Evolutionary conservation across 1,140 invertebrate species (phyloP).

Genomic region (Drosophila athabasca): DNA sequence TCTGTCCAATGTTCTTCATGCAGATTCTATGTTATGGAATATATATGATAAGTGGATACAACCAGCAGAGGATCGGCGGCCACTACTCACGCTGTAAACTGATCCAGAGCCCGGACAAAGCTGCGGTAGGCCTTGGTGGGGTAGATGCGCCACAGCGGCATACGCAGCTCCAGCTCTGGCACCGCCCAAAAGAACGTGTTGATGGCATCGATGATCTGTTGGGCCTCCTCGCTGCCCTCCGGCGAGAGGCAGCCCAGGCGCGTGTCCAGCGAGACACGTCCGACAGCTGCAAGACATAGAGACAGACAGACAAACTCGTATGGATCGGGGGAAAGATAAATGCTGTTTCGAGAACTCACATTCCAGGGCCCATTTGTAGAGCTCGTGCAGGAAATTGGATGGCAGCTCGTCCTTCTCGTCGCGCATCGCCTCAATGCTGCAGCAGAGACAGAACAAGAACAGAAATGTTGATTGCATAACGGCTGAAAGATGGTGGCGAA

Average conservation of each 20-base stretch:
- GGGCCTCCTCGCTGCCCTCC: conserved; percentile 87
- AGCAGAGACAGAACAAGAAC: conserved; percentile 26
- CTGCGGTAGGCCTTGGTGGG: conserved; percentile 90
- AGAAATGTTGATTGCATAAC: conserved; percentile 29
- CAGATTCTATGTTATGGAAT: conserved; percentile 85
- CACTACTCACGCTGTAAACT: conserved; percentile 87
- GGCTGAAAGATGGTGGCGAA: conserved; percentile 9
- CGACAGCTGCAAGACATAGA: conserved; percentile 90
- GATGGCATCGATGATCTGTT: conserved; percentile 90
- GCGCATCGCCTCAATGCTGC: conserved; percentile 88
- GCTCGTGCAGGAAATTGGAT: conserved; percentile 90
- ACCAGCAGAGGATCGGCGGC: neutral
- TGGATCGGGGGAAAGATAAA: conserved; percentile 2
- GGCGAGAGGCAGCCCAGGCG: conserved; percentile 90
- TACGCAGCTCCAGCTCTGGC: conserved; percentile 90
- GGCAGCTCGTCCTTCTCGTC: conserved; percentile 88
- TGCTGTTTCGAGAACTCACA: conserved; percentile 86
- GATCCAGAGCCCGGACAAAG: conserved; percentile 89
- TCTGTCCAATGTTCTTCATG: conserved; percentile 86
- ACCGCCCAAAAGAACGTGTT: conserved; percentile 92
- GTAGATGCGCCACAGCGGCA: conserved; percentile 92
- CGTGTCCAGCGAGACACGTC: conserved; percentile 90
- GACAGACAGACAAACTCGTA: neutral
- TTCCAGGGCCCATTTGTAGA: conserved; percentile 95
- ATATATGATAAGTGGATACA: conserved; percentile 1